Base-by-base conservation (phyloP, 2,113 vertebrate species). In the Menidia beryllina region DNA sequence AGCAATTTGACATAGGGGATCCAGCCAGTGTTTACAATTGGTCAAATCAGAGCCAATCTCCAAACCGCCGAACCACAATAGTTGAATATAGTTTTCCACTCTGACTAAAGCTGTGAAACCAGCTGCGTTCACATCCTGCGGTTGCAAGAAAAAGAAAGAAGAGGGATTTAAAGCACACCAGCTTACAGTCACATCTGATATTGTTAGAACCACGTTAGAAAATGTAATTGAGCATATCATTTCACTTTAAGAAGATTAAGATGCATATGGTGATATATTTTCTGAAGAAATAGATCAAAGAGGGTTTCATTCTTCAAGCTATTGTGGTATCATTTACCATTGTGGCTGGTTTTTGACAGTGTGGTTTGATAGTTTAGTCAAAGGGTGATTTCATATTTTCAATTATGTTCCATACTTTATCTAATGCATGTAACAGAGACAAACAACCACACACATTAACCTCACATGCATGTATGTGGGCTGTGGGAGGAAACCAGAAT, bases 81-180 rank as follows among this genome's bases (percentile, higher is more conserved):
- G 82, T 66, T 80, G 81, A 79, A 56, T 72, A 51, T 61, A 77
- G 71, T 80, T 85, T 85, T 79, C 75, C 77, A 74, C 69, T 19
- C 63, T 7, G 45, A 76, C 47, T 68, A 25, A 65, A 83, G 72
- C 72, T 80, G 79, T 82, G 72, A 82, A 87, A 82, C 65, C 30
- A 69, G 84, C 78, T 85, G 84, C 72, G 72, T 88, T 79, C 77
- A 65, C 73, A 45, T 76, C 69, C 77, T 70, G 68, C 5, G 63
- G 79, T 79, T 69, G 81, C 72, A 75, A 56, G 49, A 79, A 60
- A 72, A n/a, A n/a, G n/a, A n/a, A n/a, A n/a, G n/a, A n/a, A n/a
- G n/a, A n/a, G n/a, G n/a, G 62, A 83, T 62, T 70, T 83, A 23
- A 68, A 23, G 68, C 53, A 26, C 43, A 71, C 75, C 74, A 72